A percentile compares a stretch with the other conserved stretches of the same genome.
phyloP scores from a whole-genome alignment of 2,113 vertebrate species.

The Elgaria multicarinata region DNA sequence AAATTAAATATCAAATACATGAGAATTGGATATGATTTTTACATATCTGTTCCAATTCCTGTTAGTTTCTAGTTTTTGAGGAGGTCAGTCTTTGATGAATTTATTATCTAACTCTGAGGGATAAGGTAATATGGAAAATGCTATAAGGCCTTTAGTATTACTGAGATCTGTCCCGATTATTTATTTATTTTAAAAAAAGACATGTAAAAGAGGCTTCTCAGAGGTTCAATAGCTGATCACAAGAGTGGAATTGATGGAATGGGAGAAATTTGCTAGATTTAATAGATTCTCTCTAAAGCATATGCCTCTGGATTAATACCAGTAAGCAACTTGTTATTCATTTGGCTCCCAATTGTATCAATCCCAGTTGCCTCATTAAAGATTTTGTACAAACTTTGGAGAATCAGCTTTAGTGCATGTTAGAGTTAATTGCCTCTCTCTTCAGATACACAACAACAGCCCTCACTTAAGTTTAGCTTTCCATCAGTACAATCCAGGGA shows the following conservation, averaged over 20 bases:
- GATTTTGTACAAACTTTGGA: conserved; percentile 59
- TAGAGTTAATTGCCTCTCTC: conserved; percentile 61
- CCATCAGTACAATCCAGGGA: conserved; percentile 41
- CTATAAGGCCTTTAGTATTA: not conserved
- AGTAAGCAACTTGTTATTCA: conserved; percentile 39
- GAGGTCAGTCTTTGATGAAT: not conserved
- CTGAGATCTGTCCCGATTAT: not conserved
- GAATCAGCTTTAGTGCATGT: conserved; percentile 45
- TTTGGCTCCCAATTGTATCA: conserved; percentile 31
- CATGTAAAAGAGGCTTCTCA: not conserved
- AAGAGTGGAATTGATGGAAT: accelerated
- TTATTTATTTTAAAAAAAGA: not conserved
- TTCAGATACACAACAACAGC: conserved; percentile 60
- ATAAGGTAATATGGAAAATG: not conserved
- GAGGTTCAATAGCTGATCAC: accelerated
- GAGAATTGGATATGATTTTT: not conserved
- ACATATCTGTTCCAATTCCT: conserved; percentile 43
- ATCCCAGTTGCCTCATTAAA: conserved; percentile 62
- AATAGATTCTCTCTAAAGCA: conserved; percentile 3
- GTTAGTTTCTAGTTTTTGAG: not conserved
- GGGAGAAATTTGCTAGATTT: not conserved
- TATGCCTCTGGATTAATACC: accelerated
- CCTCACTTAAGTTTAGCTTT: conserved; percentile 32
- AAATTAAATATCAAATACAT: not conserved
- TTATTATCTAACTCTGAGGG: not conserved